These are phyloP conservation scores for Bothrops jararaca DNA, from an alignment of 2,113 vertebrate genomes.

Conservation along the genomic window DNA sequence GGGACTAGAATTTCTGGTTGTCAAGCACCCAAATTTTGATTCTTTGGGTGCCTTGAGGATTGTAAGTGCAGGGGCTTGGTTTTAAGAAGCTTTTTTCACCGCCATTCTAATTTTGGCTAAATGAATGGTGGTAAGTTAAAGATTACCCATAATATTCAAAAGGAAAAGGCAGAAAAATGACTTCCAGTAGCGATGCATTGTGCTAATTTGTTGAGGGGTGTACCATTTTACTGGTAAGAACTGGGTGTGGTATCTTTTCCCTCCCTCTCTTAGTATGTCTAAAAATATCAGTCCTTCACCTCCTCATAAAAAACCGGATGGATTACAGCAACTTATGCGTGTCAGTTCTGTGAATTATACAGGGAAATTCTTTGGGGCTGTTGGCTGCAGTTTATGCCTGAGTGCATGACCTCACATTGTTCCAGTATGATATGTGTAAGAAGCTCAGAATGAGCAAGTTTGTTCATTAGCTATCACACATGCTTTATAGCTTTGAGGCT, in stretches of 20 bases:
- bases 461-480: background rate
- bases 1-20: background rate
- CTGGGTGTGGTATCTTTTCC: background rate
- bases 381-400: background rate
- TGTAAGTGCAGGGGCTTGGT: too few species aligned
- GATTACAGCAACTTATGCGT: background rate
- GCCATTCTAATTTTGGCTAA: background rate
- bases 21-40: background rate
- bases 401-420: background rate
- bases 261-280: background rate
- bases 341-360: background rate
- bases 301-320: background rate
- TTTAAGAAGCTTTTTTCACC: background rate
- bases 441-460: background rate
- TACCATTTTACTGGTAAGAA: background rate
- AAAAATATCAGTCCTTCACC: background rate
- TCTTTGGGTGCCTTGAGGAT: background rate
- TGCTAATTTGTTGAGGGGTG: background rate
- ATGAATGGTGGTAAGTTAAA: background rate
- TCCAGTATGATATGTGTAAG: background rate
- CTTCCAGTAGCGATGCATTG: background rate
- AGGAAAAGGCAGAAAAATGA: background rate
- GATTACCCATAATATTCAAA: background rate
- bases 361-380: background rate
- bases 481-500: background rate